A percentile compares a stretch with the other conserved stretches of the same genome.
Conservation (phyloP, 2,888 invertebrate genomes). For the Scrobipalpa atriplicella region DNA sequence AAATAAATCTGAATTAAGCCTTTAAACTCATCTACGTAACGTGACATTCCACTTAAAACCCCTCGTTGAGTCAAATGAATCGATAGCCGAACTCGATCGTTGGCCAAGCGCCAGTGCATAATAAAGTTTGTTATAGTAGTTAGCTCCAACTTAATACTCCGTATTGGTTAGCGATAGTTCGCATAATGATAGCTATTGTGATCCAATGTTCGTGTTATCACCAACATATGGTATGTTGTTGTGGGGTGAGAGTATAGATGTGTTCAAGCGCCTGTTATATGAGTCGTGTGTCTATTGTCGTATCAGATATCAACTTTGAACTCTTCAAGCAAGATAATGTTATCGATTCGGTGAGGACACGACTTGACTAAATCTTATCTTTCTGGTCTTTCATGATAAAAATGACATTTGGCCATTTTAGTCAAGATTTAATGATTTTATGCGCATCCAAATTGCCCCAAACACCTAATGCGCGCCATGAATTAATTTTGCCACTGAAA, state of each 20-base stretch:
- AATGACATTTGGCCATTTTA: too few species aligned
- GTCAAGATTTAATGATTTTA: too few species aligned
- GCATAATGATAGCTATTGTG: background rate
- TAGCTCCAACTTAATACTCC: constrained; percentile 51
- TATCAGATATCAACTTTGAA: too few species aligned
- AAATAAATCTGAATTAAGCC: background rate
- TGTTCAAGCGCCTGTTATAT: too few species aligned
- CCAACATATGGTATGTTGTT: background rate
- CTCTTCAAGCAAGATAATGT: too few species aligned
- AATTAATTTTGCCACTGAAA: too few species aligned
- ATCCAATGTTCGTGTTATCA: background rate
- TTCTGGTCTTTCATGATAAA: too few species aligned
- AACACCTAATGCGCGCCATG: too few species aligned
- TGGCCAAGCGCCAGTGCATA: constrained; percentile 75
- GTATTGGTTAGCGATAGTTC: constrained; percentile 12
- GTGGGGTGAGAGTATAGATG: background rate
- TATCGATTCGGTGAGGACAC: too few species aligned
- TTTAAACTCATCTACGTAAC: background rate
- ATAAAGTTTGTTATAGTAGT: constrained; percentile 62
- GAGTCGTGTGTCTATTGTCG: too few species aligned
- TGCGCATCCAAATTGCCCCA: too few species aligned
- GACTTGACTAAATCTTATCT: too few species aligned
- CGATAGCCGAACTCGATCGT: constrained; percentile 63
- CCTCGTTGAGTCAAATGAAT: constrained; percentile 62
- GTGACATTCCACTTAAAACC: constrained; percentile 40